phyloP scores from a whole-genome alignment of 64 coral and sea anemone species.

The Pocillopora verrucosa region DNA sequence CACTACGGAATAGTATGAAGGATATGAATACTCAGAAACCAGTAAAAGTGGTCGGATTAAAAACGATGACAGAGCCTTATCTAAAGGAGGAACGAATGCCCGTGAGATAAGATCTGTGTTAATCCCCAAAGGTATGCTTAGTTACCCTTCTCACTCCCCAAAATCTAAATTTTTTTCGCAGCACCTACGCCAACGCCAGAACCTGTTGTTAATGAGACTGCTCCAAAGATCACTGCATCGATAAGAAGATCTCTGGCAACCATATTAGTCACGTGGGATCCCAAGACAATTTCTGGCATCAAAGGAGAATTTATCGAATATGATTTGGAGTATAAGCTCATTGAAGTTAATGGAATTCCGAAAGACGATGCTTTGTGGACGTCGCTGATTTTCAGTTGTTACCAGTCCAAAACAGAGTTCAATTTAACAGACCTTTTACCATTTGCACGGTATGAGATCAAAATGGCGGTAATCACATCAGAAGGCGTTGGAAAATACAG shows the following conservation, averaged over 20 bases:
- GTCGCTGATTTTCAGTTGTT: not conserved
- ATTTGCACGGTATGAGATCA: not conserved
- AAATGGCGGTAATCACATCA: not conserved
- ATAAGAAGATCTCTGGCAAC: not conserved
- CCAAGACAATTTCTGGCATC: not conserved
- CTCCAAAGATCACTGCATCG: slow-evolving; percentile 9
- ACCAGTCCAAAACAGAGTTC: not conserved
- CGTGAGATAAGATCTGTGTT: no score
- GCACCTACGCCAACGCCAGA: not conserved
- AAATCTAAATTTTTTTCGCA: no score
- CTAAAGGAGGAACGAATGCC: no score
- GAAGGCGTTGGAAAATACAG: slow-evolving; percentile 4
- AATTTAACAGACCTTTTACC: not conserved
- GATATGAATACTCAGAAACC: no score
- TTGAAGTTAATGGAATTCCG: not conserved
- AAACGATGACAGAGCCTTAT: no score
- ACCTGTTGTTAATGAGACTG: not conserved
- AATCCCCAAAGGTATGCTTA: no score
- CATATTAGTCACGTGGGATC: slow-evolving; percentile 7
- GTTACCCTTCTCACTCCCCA: no score
- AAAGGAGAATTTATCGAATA: not conserved
- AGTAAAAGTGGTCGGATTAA: no score
- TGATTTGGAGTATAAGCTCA: not conserved
- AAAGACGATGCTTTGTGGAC: not conserved
- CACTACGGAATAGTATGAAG: no score